phyloP scores from a whole-genome alignment of 1,140 invertebrate species.

The Drosophila sechellia region DNA sequence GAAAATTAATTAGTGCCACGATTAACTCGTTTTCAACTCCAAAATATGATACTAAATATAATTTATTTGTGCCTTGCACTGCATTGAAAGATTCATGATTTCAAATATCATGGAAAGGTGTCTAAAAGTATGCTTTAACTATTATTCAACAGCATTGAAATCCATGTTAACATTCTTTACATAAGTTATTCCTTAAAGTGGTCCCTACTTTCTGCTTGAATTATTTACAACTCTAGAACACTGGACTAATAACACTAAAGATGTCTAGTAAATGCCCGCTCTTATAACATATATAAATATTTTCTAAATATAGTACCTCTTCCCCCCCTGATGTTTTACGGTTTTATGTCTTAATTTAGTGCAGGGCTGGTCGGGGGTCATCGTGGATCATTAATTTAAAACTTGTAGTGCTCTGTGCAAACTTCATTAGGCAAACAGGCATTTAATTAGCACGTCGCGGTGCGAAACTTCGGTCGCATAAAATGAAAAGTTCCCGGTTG shows the following conservation, averaged over 20 bases:
- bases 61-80: too few species aligned
- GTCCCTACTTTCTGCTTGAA: too few species aligned
- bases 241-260: too few species aligned
- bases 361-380: conserved; percentile 40
- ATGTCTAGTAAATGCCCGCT: too few species aligned
- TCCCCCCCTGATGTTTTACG: too few species aligned
- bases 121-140: background rate
- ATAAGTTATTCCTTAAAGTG: too few species aligned
- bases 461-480: conserved; percentile 66
- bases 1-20: conserved; percentile 11
- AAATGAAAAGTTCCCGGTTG: conserved; percentile 55
- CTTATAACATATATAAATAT: too few species aligned
- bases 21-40: background rate
- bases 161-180: too few species aligned
- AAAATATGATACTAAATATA: background rate
- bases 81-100: background rate
- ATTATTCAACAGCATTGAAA: too few species aligned
- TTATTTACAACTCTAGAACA: too few species aligned
- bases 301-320: too few species aligned
- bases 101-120: background rate
- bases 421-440: conserved; percentile 80
- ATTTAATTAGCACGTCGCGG: conserved; percentile 80
- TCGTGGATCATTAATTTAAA: conserved; percentile 72
- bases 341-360: background rate
- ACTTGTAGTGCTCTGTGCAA: conserved; percentile 58